A percentile compares a stretch with the other conserved stretches of the same genome.
Conservation (phyloP, 2,888 invertebrate genomes). For the Notodonta dromedarius region DNA sequence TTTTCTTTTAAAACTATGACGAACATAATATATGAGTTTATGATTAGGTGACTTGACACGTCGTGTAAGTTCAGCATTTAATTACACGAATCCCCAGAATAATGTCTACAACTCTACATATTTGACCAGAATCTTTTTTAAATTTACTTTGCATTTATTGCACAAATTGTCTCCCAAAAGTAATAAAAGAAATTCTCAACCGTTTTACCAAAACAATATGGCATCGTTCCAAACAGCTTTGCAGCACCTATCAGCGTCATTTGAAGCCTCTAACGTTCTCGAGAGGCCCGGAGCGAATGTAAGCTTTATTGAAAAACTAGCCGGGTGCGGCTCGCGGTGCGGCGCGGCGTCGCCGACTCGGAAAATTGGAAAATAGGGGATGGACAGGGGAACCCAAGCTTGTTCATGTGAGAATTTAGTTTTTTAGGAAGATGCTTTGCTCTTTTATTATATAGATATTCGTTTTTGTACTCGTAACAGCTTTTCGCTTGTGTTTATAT, state of each 20-base stretch:
- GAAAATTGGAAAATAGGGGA: conserved; percentile 17
- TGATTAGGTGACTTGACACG: too few species aligned
- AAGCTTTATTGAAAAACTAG: conserved; percentile 8
- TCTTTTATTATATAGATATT: not conserved
- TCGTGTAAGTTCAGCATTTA: too few species aligned
- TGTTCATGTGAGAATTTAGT: conserved; percentile 1
- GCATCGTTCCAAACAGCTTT: not conserved
- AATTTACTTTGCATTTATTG: too few species aligned
- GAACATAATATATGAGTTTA: too few species aligned
- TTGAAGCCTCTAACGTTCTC: not conserved
- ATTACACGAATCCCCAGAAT: too few species aligned
- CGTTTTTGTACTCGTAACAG: too few species aligned
- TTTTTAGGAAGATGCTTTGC: not conserved
- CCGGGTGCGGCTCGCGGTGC: not conserved
- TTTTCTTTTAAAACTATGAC: too few species aligned
- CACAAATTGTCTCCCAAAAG: too few species aligned
- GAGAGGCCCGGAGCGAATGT: not conserved
- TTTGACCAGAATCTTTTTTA: too few species aligned
- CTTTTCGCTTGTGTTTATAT: too few species aligned
- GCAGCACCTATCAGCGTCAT: not conserved
- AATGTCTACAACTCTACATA: too few species aligned
- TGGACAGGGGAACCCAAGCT: not conserved
- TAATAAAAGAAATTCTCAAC: not conserved
- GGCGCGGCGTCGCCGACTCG: conserved; percentile 6
- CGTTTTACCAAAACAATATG: not conserved